Base-by-base conservation (phyloP, 2,797 vertebrate genomes). In the Gadopsis bispinosus region DNA sequence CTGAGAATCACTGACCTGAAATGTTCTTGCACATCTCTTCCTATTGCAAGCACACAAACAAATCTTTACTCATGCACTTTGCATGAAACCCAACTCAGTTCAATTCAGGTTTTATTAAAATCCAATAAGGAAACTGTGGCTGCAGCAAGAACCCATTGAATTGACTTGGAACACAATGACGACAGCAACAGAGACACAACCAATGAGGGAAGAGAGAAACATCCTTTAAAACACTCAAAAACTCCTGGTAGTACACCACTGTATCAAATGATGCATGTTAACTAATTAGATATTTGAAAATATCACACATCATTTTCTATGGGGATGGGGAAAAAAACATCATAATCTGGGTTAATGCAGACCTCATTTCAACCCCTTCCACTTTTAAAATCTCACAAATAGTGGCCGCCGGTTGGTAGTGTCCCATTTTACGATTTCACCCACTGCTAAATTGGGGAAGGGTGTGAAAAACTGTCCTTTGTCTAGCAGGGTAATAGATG, bases 401-500 rank as follows among this genome's bases (percentile, higher is more conserved):
- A 62, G 56, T 50, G 20, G 41, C 53, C 70, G 77, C 41, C 29
- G 41, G 64, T 77, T 33, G 41, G 53, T 82, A 73, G 71, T 74
- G 77, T 70, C 66, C 77, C 22, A 29, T 39, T 63, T 80, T 75
- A 75, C 33, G 64, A 33, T 10, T 64, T 71, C 7, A 53, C 37
- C 54, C 26, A 35, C 62, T 71, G 64, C 19, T 74, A 62, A 54
- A 84, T 71, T 70, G 26, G 79, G 43, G 22, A 7, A 64, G 3
- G 13, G 26, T 75, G 75, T 73, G 69, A 83, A 75, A 89, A 87
- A 68, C 43, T 69, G 35, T 35, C 31, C 4, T 69, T 80, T 87
- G 61, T 85, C 53, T 61, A 55, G 39, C 59, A 37, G 54, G 1
- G 45, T 70, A 77, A 85, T 70, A 55, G 63, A 85, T 14, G 9